Conservation (phyloP, 2,888 invertebrate genomes). For the Tridacna crocea region DNA sequence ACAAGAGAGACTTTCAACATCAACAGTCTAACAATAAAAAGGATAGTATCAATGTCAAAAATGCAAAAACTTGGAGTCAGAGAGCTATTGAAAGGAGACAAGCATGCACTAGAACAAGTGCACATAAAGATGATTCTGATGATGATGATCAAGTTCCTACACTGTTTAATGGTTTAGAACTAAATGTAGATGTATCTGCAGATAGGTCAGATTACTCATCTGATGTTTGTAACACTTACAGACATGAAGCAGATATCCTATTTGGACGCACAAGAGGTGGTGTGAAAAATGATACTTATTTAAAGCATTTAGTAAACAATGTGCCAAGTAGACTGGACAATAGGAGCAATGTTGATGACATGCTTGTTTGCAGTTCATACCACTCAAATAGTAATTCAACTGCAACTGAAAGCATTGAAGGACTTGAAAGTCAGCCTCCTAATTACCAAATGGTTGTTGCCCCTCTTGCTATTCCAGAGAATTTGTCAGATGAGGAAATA, state of each 20-base stretch:
- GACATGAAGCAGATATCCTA: constrained; percentile 49
- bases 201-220: constrained; percentile 33
- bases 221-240: constrained; percentile 46
- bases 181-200: constrained; percentile 2
- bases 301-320: not conserved
- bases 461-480: constrained; percentile 65
- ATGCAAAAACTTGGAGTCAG: constrained; percentile 7
- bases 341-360: not conserved
- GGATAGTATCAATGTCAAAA: not conserved
- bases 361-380: not conserved
- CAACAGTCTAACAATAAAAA: constrained; percentile 20
- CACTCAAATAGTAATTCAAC: too few relatives aligned
- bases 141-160: not conserved
- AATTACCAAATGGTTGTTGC: constrained; percentile 35
- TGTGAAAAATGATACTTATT: constrained; percentile 15
- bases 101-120: constrained; percentile 2
- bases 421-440: not conserved
- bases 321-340: not conserved
- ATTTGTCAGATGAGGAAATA: constrained; percentile 62
- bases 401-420: not conserved
- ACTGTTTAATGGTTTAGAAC: constrained; percentile 38
- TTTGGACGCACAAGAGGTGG: constrained; percentile 47
- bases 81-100: constrained; percentile 28
- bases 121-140: not conserved
- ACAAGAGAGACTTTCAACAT: constrained; percentile 7